Percentiles rank a stretch among this genome's conserved stretches.
phyloP scores from a whole-genome alignment of 1,140 invertebrate genomes.

The Brachionus plicatilis region DNA sequence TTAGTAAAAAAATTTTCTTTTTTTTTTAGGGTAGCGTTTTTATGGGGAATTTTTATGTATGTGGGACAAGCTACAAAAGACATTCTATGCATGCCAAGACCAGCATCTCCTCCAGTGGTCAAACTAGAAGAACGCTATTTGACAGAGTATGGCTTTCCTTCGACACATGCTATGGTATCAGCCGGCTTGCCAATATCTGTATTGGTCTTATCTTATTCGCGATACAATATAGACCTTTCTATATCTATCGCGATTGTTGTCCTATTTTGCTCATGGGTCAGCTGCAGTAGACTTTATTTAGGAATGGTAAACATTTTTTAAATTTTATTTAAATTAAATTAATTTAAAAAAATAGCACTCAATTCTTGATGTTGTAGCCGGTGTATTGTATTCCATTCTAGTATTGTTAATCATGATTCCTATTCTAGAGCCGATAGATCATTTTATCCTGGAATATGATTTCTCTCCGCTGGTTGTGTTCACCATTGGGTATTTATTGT shows the following conservation, averaged over 20 bases:
- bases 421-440: conserved; percentile 67
- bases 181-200: conserved; percentile 39
- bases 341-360: not conserved
- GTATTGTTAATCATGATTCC: conserved; percentile 70
- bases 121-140: conserved; percentile 72
- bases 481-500: conserved; percentile 63
- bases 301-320: conserved; percentile 78
- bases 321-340: not conserved
- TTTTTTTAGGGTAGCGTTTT: not conserved
- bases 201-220: not conserved
- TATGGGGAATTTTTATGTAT: conserved; percentile 76
- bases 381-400: conserved; percentile 62
- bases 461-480: conserved; percentile 66
- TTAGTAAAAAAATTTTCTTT: not conserved
- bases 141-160: conserved; percentile 89
- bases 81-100: conserved; percentile 75
- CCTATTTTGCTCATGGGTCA: conserved; percentile 58
- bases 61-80: conserved; percentile 75
- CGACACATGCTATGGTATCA: conserved; percentile 80
- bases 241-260: not conserved
- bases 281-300: conserved; percentile 76
- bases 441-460: conserved; percentile 65
- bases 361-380: conserved; percentile 46
- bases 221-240: conserved; percentile 20
- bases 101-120: conserved; percentile 71